phyloP scores from a whole-genome alignment of 1,140 invertebrate species.

The Popillia japonica region DNA sequence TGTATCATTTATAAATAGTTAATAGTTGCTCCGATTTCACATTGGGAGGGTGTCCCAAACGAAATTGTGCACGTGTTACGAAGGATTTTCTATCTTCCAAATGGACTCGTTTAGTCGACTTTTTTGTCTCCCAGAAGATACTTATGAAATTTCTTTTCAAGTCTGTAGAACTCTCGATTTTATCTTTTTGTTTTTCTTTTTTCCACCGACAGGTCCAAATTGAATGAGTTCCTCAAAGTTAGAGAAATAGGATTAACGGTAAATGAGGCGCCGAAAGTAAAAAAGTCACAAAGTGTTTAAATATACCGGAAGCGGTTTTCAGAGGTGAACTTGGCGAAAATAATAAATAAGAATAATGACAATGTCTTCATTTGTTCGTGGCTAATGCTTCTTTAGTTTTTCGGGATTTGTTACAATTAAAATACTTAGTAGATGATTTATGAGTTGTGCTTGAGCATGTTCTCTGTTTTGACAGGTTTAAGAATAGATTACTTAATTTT shows the following conservation, averaged over 20 bases:
- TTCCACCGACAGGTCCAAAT: neutral
- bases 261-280: constrained; percentile 8
- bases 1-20: constrained; percentile 39
- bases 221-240: neutral
- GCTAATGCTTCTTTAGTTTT: constrained; percentile 28
- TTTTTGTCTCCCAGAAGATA: neutral
- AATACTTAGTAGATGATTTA: constrained; percentile 1
- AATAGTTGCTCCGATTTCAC: constrained; percentile 33
- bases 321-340: constrained; percentile 13
- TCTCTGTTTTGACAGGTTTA: neutral
- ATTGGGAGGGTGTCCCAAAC: constrained; percentile 21
- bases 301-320: neutral
- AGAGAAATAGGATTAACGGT: neutral
- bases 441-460: neutral
- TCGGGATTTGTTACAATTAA: constrained; percentile 23
- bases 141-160: constrained; percentile 13
- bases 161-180: neutral
- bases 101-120: neutral
- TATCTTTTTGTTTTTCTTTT: neutral
- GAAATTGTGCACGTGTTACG: constrained; percentile 27
- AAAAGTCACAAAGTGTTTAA: neutral
- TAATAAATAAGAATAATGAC: constrained; percentile 34
- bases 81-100: neutral
- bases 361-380: constrained; percentile 19
- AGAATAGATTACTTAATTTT: constrained; percentile 27